These are phyloP conservation scores for Spialia ferax DNA, from an alignment of 2,888 invertebrate genomes.

Conservation along the genomic window DNA sequence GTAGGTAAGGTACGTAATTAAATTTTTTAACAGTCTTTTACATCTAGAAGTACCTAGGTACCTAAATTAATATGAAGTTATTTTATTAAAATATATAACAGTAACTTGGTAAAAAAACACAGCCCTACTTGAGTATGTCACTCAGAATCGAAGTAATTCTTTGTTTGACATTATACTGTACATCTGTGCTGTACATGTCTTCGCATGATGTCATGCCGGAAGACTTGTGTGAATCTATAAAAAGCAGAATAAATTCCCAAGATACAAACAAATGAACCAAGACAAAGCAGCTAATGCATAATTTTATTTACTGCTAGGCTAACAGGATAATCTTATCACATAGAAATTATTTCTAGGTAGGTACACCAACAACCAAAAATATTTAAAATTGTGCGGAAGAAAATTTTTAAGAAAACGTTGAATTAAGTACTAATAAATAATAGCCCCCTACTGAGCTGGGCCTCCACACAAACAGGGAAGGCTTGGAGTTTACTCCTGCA, in stretches of 20 bases:
- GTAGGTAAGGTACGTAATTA: too few species aligned
- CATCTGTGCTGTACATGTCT: not conserved
- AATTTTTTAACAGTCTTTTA: too few species aligned
- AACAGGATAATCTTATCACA: not conserved
- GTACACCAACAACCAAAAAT: not conserved
- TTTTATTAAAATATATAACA: too few species aligned
- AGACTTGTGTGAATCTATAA: constrained; percentile 18
- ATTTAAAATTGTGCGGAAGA: not conserved
- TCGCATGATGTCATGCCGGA: constrained; percentile 29
- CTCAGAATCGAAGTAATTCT: not conserved
- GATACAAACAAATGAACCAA: constrained; percentile 10
- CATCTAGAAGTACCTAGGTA: too few species aligned
- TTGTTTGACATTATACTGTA: not conserved
- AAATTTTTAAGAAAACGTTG: too few species aligned
- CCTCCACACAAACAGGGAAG: too few species aligned
- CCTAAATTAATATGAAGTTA: too few species aligned
- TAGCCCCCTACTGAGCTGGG: too few species aligned
- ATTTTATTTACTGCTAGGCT: constrained; percentile 18
- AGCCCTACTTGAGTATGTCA: too few species aligned
- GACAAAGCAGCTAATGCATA: constrained; percentile 14
- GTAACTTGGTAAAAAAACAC: too few species aligned
- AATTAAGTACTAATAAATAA: too few species aligned
- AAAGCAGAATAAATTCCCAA: constrained; percentile 34
- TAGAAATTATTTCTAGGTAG: not conserved
- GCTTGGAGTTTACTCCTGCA: too few species aligned